Conservation (phyloP, 2,888 invertebrate genomes). For the Galerucella pusilla region DNA sequence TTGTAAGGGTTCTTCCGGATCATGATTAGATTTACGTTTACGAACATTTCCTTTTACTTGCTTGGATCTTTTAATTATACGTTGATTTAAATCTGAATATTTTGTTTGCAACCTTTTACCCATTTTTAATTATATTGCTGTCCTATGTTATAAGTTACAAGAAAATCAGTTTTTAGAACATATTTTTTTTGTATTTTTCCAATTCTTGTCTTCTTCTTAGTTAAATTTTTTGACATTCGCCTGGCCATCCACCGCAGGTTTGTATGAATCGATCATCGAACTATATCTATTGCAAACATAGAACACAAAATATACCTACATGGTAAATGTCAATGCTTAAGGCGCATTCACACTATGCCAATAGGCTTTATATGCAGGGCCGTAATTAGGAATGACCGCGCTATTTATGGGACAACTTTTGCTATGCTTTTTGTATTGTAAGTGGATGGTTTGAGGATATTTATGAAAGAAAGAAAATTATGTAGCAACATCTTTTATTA, state of each 20-base stretch:
- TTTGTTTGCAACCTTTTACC: constrained; percentile 44
- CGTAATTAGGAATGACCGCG: too few relatives aligned
- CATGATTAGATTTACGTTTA: constrained; percentile 11
- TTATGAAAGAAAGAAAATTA: neutral
- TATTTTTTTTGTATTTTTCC: neutral
- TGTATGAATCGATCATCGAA: neutral
- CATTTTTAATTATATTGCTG: constrained; percentile 36
- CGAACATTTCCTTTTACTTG: constrained; percentile 17
- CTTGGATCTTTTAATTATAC: constrained; percentile 36
- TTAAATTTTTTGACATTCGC: neutral
- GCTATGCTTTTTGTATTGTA: too few relatives aligned
- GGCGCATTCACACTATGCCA: too few relatives aligned
- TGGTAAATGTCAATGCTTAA: too few relatives aligned
- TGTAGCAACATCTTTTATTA: constrained; percentile 24
- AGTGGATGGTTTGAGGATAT: neutral
- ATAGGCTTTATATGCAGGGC: too few relatives aligned
- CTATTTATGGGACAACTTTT: too few relatives aligned
- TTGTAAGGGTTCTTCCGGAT: constrained; percentile 20
- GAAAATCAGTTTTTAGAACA: too few relatives aligned
- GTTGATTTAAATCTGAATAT: constrained; percentile 38
- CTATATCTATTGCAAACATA: too few relatives aligned
- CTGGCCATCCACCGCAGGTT: neutral
- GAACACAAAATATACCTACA: too few relatives aligned
- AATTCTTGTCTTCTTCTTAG: neutral
- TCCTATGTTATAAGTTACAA: too few relatives aligned